Conservation (phyloP, 2,113 vertebrate species). For the Melospiza melodia region DNA sequence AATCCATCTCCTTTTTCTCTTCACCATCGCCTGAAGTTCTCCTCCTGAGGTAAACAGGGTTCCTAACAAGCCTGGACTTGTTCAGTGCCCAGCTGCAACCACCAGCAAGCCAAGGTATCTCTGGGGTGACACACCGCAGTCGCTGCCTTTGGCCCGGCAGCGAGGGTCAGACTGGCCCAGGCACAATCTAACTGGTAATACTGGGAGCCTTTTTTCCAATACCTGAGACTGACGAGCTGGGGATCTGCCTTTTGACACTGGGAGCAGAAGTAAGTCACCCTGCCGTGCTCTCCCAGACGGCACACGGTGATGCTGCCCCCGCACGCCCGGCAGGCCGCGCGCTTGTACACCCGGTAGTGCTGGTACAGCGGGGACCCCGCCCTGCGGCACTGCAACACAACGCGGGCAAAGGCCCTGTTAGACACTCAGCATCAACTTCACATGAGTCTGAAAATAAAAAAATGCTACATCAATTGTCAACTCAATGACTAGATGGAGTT, state of each 20-base stretch:
- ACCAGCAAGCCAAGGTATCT: too few species aligned
- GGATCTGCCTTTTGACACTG: conserved; percentile 83
- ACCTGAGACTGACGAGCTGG: conserved; percentile 78
- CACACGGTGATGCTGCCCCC: conserved; percentile 80
- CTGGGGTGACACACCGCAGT: too few species aligned
- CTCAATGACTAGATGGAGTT: neutral
- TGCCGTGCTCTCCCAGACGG: conserved; percentile 86
- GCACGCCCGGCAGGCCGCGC: conserved; percentile 82
- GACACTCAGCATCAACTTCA: neutral
- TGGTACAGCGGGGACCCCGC: conserved; percentile 79
- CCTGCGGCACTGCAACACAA: conserved; percentile 82
- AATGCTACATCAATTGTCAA: accelerated
- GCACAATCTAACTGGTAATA: too few species aligned
- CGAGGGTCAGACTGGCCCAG: too few species aligned
- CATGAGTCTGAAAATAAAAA: neutral
- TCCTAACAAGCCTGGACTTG: too few species aligned
- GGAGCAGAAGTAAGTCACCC: conserved; percentile 94
- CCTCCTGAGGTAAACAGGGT: too few species aligned
- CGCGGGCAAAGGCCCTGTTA: neutral
- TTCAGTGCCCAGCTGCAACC: too few species aligned
- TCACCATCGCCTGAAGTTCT: too few species aligned
- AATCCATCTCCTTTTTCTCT: too few species aligned
- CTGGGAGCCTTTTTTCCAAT: neutral
- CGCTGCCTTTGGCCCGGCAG: too few species aligned
- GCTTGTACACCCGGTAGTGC: conserved; percentile 89